Percentiles rank a stretch among this genome's conserved stretches.
Conservation (phyloP, 1,140 invertebrate species). For the Cotesia chilonis region DNA sequence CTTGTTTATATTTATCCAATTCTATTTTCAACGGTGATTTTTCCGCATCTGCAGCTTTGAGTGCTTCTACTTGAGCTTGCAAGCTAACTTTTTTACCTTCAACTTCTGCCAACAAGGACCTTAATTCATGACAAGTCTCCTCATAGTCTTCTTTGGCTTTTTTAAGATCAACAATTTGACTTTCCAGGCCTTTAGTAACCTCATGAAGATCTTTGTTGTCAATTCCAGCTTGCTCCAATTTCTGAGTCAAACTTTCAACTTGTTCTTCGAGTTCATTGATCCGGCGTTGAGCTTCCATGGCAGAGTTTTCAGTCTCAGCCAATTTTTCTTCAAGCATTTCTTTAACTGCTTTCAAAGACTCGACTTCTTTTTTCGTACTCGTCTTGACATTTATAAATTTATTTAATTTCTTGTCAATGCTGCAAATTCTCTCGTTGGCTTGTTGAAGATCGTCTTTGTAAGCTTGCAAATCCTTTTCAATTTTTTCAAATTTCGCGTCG, state of each 20-base stretch:
- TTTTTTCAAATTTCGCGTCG: slow-evolving; percentile 34
- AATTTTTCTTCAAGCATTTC: slow-evolving; percentile 23
- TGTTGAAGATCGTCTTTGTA: slow-evolving; percentile 34
- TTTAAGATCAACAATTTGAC: slow-evolving; percentile 40
- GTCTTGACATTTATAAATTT: slow-evolving; percentile 45
- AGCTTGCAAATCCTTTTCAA: slow-evolving; percentile 33
- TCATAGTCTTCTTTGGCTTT: slow-evolving; percentile 43
- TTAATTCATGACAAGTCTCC: slow-evolving; percentile 8
- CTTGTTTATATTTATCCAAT: slow-evolving; percentile 2
- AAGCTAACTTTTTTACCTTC: neutral
- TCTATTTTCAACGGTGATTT: neutral
- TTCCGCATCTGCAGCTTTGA: neutral
- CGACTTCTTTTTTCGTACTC: slow-evolving; percentile 37
- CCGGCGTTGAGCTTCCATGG: neutral
- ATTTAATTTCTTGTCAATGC: slow-evolving; percentile 33
- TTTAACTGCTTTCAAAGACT: slow-evolving; percentile 23
- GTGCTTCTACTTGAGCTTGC: neutral
- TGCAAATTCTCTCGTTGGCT: slow-evolving; percentile 17
- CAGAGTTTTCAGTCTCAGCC: neutral
- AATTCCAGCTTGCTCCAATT: neutral
- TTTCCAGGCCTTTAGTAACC: slow-evolving; percentile 20
- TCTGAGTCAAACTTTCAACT: slow-evolving; percentile 33
- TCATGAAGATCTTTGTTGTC: slow-evolving; percentile 30
- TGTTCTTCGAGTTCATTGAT: slow-evolving; percentile 25
- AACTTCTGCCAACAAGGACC: neutral